Evolutionary conservation across 2,113 vertebrate species (phyloP).

Genomic region (Thamnaconus septentrionalis): DNA sequence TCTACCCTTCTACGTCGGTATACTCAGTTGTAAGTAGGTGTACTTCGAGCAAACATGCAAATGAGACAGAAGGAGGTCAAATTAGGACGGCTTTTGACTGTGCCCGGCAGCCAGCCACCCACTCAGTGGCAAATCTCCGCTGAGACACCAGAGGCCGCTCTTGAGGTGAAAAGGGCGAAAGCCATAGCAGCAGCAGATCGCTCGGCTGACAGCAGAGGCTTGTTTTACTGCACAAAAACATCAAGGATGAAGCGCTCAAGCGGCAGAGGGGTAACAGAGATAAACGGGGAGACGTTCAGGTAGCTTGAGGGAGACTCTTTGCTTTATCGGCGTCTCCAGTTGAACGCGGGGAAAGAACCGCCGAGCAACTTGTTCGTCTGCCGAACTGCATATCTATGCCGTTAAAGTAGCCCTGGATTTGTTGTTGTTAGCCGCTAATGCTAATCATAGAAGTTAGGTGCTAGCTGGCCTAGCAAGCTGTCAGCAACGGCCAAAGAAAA

Average conservation of each 20-base stretch:
- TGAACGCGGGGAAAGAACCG: not conserved
- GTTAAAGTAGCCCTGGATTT: slow-evolving; percentile 33
- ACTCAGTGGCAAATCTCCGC: not conserved
- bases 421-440: slow-evolving; percentile 68
- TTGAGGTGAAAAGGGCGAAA: slow-evolving; percentile 54
- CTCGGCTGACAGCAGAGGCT: slow-evolving; percentile 55
- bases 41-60: too few species aligned
- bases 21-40: too few species aligned
- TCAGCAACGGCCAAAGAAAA: slow-evolving; percentile 3
- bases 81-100: too few species aligned
- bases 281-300: slow-evolving; percentile 18
- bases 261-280: slow-evolving; percentile 29
- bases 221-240: slow-evolving; percentile 53
- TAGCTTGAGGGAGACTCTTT: slow-evolving; percentile 11
- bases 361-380: slow-evolving; percentile 18
- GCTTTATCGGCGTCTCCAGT: not conserved
- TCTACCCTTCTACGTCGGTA: too few species aligned
- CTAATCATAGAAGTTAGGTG: slow-evolving; percentile 59
- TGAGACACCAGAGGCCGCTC: slow-evolving; percentile 66
- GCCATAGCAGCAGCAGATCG: slow-evolving; percentile 24
- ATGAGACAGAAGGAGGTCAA: too few species aligned
- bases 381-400: slow-evolving; percentile 36
- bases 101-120: too few species aligned
- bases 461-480: slow-evolving; percentile 60
- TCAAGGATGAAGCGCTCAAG: slow-evolving; percentile 54